phyloP scores from a whole-genome alignment of 2,797 vertebrate species.

The Falco naumanni region DNA sequence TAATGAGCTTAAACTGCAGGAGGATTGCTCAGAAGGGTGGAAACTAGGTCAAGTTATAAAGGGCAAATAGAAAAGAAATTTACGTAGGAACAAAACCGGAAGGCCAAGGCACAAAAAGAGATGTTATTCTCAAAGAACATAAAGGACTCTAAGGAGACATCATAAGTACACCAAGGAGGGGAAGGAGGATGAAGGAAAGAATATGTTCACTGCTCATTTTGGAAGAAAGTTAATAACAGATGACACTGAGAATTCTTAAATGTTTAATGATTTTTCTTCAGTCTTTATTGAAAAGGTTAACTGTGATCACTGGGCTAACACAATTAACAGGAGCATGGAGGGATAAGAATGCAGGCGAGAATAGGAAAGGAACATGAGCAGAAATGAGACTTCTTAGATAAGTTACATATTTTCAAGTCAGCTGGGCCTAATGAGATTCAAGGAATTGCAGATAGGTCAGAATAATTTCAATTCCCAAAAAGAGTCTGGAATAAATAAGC shows the following conservation, averaged over 20 bases:
- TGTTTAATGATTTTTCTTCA: conserved; percentile 10
- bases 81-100: conserved; percentile 23
- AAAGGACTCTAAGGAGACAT: not conserved
- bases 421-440: conserved; percentile 32
- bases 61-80: conserved; percentile 47
- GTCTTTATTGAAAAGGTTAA: not conserved
- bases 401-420: conserved; percentile 21
- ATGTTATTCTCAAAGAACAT: not conserved
- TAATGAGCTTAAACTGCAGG: conserved; percentile 63
- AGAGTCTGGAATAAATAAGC: conserved; percentile 59
- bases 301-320: not conserved
- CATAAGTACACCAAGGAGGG: not conserved
- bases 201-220: not conserved
- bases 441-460: conserved; percentile 35
- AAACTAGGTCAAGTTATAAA: conserved; percentile 65
- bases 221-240: conserved; percentile 6
- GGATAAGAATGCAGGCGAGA: not conserved
- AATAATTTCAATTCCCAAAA: conserved; percentile 55
- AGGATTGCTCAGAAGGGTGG: conserved; percentile 60
- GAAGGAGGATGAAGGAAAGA: not conserved
- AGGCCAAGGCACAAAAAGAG: conserved; percentile 14
- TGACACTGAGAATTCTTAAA: not conserved
- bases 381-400: not conserved
- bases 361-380: not conserved
- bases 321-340: not conserved